Conservation (phyloP, 2,888 invertebrate genomes). For the Xylophagus ater region DNA sequence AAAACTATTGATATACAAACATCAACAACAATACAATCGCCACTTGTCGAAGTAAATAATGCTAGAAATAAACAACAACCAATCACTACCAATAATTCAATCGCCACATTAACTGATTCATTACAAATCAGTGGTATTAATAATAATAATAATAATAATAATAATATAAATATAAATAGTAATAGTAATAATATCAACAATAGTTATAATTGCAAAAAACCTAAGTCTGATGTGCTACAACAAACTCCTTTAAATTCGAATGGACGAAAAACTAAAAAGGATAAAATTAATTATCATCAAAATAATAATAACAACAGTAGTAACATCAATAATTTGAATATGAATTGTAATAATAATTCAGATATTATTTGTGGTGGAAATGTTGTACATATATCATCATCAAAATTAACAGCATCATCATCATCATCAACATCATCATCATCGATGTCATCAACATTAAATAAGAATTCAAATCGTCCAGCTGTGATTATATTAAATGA, state of each 20-base stretch:
- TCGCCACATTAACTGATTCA: too few relatives aligned
- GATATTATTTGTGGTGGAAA: constrained; percentile 5
- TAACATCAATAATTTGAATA: too few relatives aligned
- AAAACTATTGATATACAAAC: constrained; percentile 11
- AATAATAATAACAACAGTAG: background rate
- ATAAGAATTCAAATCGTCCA: constrained; percentile 41
- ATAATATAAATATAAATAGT: too few relatives aligned
- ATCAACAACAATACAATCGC: background rate
- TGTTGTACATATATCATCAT: constrained; percentile 13
- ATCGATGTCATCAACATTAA: constrained; percentile 20
- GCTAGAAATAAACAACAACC: constrained; percentile 16
- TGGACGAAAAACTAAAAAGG: constrained; percentile 17
- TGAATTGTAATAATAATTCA: too few relatives aligned
- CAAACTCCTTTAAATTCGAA: constrained; percentile 2
- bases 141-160: constrained; percentile 10
- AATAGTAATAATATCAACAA: too few relatives aligned
- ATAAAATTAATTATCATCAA: constrained; percentile 14
- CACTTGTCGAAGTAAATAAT: constrained; percentile 16
- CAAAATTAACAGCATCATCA: constrained; percentile 14
- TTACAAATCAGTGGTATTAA: too few relatives aligned
- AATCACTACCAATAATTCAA: too few relatives aligned
- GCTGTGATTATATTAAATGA: constrained; percentile 65
- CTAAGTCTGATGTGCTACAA: constrained; percentile 4
- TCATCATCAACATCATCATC: constrained; percentile 6
- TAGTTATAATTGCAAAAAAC: too few relatives aligned